Conservation (phyloP, 1,140 invertebrate species). For the Chironomus striatipennis region DNA sequence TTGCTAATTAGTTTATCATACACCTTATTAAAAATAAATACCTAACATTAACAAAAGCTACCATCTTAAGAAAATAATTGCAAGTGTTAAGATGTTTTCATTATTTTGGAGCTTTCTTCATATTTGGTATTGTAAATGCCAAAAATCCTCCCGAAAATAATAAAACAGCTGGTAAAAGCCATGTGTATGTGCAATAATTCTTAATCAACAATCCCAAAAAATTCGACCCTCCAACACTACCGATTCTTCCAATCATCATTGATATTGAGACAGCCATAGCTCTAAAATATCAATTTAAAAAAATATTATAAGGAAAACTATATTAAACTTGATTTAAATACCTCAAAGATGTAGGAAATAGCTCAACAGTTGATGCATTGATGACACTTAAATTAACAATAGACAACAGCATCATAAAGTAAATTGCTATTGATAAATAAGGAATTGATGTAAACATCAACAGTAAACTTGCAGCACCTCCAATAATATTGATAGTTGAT, state of each 20-base stretch:
- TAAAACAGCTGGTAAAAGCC: conserved; percentile 28
- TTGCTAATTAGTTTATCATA: no score
- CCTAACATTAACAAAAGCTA: no score
- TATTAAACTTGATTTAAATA: no score
- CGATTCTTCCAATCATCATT: conserved; percentile 40
- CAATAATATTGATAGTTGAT: not conserved
- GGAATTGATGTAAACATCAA: conserved; percentile 25
- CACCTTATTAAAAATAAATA: no score
- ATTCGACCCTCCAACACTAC: conserved; percentile 39
- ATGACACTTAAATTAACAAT: conserved; percentile 31
- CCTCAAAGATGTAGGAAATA: conserved; percentile 35
- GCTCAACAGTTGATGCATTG: conserved; percentile 32
- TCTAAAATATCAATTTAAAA: conserved; percentile 30
- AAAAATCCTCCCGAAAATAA: not conserved
- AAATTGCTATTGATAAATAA: conserved; percentile 27
- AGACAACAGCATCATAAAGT: conserved; percentile 28
- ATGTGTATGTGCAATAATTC: conserved; percentile 35
- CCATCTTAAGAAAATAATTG: no score
- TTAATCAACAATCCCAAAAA: conserved; percentile 38
- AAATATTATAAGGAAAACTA: no score
- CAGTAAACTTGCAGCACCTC: conserved; percentile 26
- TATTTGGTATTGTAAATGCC: not conserved
- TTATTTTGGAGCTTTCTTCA: not conserved
- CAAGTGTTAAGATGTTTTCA: no score
- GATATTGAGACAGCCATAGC: conserved; percentile 41